Percentiles rank a stretch among this genome's conserved stretches.
Conservation (phyloP, 2,113 vertebrate species). For the Penelope pileata region DNA sequence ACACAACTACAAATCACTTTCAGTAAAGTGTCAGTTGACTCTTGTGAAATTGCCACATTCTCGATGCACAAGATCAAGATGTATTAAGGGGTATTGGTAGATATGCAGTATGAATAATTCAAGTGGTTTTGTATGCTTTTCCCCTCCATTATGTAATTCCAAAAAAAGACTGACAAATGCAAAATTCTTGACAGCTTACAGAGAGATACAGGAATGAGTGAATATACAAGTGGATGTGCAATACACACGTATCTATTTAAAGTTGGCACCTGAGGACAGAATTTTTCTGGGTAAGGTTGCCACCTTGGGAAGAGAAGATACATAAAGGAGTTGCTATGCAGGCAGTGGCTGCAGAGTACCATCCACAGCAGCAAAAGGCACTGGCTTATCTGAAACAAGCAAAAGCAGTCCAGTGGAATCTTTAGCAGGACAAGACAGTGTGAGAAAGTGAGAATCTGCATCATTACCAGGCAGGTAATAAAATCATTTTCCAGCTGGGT, state of each 20-base stretch:
- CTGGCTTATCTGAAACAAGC: not conserved
- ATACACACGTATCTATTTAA: not conserved
- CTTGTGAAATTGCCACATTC: conserved; percentile 14
- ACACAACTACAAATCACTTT: not conserved
- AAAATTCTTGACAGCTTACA: not conserved
- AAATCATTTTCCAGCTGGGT: not conserved
- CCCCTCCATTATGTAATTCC: not conserved
- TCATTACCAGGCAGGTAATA: not conserved
- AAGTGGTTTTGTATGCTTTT: not conserved
- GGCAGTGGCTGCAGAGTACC: not conserved
- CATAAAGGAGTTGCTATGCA: not conserved
- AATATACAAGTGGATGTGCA: not conserved
- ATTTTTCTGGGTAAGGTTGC: not conserved
- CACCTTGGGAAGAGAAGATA: not conserved
- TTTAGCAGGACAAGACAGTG: not conserved
- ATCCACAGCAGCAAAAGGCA: not conserved
- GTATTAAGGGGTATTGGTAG: not conserved
- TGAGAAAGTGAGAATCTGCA: not conserved
- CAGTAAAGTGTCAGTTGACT: not conserved
- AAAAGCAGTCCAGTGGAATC: not conserved
- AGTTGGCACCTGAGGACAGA: not conserved
- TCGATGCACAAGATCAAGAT: not conserved
- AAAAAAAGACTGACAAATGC: not conserved
- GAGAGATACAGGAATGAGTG: not conserved
- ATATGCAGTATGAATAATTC: not conserved